phyloP scores from a whole-genome alignment of 1,140 invertebrate genomes.

The Caerostris darwini region DNA sequence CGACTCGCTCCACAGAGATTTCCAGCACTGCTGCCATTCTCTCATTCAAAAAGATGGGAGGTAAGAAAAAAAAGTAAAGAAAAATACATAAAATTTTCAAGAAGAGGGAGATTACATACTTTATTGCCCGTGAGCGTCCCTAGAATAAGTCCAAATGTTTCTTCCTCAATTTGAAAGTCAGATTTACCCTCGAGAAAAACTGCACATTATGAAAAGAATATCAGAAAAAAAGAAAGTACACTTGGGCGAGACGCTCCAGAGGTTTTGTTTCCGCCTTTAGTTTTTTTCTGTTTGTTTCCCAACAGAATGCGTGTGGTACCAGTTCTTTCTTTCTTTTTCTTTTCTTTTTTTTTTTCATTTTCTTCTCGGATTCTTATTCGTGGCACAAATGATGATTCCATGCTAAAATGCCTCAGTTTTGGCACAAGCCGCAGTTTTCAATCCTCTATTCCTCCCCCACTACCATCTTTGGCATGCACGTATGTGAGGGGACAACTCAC shows the following conservation, averaged over 20 bases:
- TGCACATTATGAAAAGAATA: constrained; percentile 61
- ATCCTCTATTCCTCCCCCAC: not conserved
- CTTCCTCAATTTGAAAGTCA: constrained; percentile 60
- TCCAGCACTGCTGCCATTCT: not conserved
- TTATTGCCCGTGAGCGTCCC: constrained; percentile 18
- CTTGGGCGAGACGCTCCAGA: not conserved
- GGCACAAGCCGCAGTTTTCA: not conserved
- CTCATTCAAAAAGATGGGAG: not conserved
- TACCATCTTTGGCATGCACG: not conserved
- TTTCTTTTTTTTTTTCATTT: not conserved
- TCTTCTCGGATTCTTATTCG: not conserved
- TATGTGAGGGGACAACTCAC: not conserved
- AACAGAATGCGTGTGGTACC: not conserved
- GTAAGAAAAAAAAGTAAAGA: not conserved
- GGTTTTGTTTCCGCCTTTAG: constrained; percentile 2
- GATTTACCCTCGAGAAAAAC: not conserved
- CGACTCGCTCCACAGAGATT: constrained; percentile 13
- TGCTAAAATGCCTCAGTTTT: constrained; percentile 14
- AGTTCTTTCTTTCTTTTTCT: too few relatives aligned
- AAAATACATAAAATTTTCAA: constrained; percentile 35
- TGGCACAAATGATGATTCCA: constrained; percentile 53
- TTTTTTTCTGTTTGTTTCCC: not conserved
- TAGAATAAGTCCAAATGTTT: constrained; percentile 46
- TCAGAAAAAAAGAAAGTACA: not conserved
- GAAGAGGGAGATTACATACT: constrained; percentile 27